A percentile compares a stretch with the other conserved stretches of the same genome.
Conservation (phyloP, 1,140 invertebrate species). For the Hirudo medicinalis region DNA sequence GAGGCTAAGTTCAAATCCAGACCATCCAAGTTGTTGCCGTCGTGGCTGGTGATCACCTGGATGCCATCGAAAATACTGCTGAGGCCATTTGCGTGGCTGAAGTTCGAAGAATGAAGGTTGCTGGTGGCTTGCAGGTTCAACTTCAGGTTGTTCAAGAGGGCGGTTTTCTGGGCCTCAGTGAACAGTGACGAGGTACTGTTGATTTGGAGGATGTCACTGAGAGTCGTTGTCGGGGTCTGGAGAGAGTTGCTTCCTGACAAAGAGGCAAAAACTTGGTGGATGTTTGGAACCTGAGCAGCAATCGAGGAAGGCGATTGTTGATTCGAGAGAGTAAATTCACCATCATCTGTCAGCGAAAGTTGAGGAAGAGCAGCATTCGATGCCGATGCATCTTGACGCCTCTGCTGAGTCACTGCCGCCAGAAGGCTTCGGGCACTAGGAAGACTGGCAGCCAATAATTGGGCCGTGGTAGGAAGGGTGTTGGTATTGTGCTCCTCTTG, state of each 20-base stretch:
- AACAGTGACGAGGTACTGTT: neutral
- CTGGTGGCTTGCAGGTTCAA: too few species aligned
- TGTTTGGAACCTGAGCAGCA: neutral
- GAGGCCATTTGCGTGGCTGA: too few species aligned
- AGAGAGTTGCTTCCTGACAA: neutral
- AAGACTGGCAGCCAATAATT: neutral
- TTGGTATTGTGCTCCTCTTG: constrained; percentile 5
- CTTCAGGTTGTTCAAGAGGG: too few species aligned
- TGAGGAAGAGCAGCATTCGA: neutral
- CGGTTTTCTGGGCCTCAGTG: too few species aligned
- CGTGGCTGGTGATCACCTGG: too few species aligned
- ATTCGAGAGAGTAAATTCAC: neutral
- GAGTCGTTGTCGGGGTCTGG: too few species aligned
- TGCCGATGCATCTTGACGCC: neutral
- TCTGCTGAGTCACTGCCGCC: constrained; percentile 3
- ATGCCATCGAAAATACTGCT: too few species aligned
- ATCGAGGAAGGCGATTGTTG: neutral
- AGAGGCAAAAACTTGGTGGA: neutral
- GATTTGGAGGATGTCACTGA: neutral
- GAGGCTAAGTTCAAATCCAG: too few species aligned
- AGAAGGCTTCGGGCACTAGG: neutral
- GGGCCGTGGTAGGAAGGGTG: neutral
- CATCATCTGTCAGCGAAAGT: neutral
- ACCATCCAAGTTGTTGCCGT: too few species aligned
- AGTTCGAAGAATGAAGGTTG: too few species aligned